A percentile compares a stretch with the other conserved stretches of the same genome.
These are phyloP conservation scores for Apis florea DNA, from an alignment of 1,140 invertebrate species.

Conservation along the genomic window DNA sequence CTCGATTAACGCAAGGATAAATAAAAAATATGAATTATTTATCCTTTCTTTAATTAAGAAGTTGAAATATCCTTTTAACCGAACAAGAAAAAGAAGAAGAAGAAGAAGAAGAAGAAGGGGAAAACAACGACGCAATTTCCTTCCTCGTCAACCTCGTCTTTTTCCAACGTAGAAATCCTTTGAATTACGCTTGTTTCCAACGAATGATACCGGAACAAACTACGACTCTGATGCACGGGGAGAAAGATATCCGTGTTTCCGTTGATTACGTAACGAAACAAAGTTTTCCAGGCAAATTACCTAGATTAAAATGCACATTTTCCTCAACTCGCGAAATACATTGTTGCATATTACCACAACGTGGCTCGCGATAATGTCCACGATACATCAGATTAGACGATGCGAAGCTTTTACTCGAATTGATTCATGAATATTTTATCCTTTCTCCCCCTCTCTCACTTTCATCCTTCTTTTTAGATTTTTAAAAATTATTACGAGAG, in stretches of 20 bases:
- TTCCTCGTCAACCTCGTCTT: background rate
- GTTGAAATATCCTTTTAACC: too few species aligned
- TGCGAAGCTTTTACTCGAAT: constrained; percentile 21
- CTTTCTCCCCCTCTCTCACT: background rate
- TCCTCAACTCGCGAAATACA: constrained; percentile 7
- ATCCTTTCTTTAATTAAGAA: too few species aligned
- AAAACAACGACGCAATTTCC: background rate
- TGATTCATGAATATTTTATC: constrained; percentile 40
- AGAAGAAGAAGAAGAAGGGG: too few species aligned
- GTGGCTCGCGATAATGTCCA: background rate
- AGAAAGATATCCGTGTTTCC: constrained; percentile 13
- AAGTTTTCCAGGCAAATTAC: constrained; percentile 22
- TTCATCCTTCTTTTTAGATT: background rate
- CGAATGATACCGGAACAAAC: background rate
- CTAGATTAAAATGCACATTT: constrained; percentile 25
- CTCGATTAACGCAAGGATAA: too few species aligned
- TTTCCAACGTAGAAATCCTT: background rate
- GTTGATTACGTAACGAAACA: background rate
- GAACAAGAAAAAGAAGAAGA: too few species aligned
- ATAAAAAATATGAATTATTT: too few species aligned
- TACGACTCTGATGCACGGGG: background rate
- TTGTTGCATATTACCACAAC: constrained; percentile 1
- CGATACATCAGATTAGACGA: constrained; percentile 23
- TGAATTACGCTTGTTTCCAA: constrained; percentile 17
- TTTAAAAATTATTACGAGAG: too few species aligned